These are phyloP conservation scores for Bovichtus variegatus DNA, from an alignment of 2,797 vertebrate species.

Conservation along the genomic window DNA sequence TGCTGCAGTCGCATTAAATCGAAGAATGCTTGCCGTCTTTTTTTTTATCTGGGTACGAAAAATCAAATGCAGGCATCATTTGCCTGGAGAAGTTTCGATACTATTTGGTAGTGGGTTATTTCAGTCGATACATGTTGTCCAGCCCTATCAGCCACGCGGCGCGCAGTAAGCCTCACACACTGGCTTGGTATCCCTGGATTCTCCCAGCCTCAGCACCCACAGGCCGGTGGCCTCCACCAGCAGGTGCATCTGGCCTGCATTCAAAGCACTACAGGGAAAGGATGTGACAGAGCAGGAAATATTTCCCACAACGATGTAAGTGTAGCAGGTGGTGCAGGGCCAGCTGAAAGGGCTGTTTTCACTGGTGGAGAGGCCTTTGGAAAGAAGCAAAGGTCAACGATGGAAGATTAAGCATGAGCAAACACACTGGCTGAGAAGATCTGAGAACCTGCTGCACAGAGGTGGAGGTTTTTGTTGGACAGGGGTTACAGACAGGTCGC, in stretches of 20 bases:
- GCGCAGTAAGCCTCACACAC: conserved; percentile 42
- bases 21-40: no score
- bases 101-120: background rate
- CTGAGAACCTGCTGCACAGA: conserved; percentile 38
- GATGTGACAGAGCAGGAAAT: conserved; percentile 52
- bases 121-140: background rate
- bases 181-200: conserved; percentile 47
- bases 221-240: conserved; percentile 11
- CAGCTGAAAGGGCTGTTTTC: conserved; percentile 48
- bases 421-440: conserved; percentile 48
- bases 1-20: no score
- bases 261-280: conserved; percentile 17
- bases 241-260: conserved; percentile 59
- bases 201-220: conserved; percentile 14
- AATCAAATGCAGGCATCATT: background rate
- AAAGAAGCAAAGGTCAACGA: conserved; percentile 60
- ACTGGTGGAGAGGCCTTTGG: conserved; percentile 31
- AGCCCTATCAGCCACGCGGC: background rate
- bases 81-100: background rate
- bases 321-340: conserved; percentile 67
- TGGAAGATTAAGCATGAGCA: conserved; percentile 58
- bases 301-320: conserved; percentile 77
- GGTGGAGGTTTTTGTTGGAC: conserved; percentile 45
- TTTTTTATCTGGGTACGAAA: no score
- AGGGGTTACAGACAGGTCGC: conserved; percentile 63